These are phyloP conservation scores for Kryptolebias ocellatus DNA, from an alignment of 2,797 vertebrate species.

Conservation along the genomic window DNA sequence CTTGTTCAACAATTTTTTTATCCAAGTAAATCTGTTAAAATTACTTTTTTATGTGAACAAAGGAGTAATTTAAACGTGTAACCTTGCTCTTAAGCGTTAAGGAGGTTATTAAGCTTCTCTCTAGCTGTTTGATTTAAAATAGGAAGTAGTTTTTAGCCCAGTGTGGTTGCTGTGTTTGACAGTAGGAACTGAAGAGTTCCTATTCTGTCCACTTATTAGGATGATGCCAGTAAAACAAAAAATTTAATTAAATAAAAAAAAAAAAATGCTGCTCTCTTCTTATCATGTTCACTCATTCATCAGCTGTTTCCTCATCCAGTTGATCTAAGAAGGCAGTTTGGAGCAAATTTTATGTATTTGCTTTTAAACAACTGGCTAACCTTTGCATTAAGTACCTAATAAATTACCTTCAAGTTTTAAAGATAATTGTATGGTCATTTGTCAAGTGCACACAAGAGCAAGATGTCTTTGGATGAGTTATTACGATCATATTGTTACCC, in stretches of 20 bases:
- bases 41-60: neutral
- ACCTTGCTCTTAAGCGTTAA: neutral
- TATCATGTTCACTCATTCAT: constrained; percentile 10
- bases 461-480: no score
- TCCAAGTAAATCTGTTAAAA: neutral
- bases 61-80: no score
- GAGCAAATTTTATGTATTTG: neutral
- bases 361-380: neutral
- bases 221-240: constrained; percentile 30
- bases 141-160: constrained; percentile 7
- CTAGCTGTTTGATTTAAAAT: neutral
- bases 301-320: constrained; percentile 12
- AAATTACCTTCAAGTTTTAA: no score
- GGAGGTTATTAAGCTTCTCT: neutral
- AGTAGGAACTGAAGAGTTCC: constrained; percentile 65
- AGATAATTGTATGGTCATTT: no score
- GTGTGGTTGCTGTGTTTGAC: constrained; percentile 15
- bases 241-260: no score
- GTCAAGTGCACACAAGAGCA: no score
- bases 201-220: constrained; percentile 42
- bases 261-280: neutral
- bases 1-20: neutral
- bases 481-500: no score
- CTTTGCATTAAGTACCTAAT: no score
- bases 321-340: neutral